phyloP scores from a whole-genome alignment of 2,888 invertebrate species.

The Dinocampus coccinellae region DNA sequence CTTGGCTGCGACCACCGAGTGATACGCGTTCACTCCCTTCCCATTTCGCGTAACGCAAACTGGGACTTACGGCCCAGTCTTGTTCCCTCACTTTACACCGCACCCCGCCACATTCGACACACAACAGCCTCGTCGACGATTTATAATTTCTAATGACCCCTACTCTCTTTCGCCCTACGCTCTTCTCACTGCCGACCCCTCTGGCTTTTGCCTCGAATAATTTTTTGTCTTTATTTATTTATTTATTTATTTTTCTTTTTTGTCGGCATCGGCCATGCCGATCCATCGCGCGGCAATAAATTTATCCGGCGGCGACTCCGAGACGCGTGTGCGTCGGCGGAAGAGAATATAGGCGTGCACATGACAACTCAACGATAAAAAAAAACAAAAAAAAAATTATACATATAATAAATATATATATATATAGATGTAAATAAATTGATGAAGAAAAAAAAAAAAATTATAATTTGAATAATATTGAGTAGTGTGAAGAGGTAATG shows the following conservation, averaged over 20 bases:
- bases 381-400: conserved; percentile 36
- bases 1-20: conserved; percentile 36
- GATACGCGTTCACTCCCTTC: conserved; percentile 32
- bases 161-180: conserved; percentile 26
- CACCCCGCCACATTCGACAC: conserved; percentile 19
- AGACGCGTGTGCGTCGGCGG: conserved; percentile 49
- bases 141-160: conserved; percentile 51
- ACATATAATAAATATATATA: no score
- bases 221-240: conserved; percentile 13
- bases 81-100: neutral
- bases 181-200: conserved; percentile 9
- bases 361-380: conserved; percentile 24
- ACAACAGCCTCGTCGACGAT: conserved; percentile 33
- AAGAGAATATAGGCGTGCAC: conserved; percentile 26
- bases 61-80: neutral
- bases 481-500: no score
- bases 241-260: no score
- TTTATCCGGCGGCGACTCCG: conserved; percentile 37
- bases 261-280: conserved; percentile 48
- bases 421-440: no score
- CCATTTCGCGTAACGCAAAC: neutral
- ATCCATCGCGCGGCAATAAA: conserved; percentile 32
- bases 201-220: conserved; percentile 14
- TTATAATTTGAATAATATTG: neutral
- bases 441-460: no score